These are phyloP conservation scores for Phaenicophaeus curvirostris DNA, from an alignment of 2,797 vertebrate species.

Conservation along the genomic window DNA sequence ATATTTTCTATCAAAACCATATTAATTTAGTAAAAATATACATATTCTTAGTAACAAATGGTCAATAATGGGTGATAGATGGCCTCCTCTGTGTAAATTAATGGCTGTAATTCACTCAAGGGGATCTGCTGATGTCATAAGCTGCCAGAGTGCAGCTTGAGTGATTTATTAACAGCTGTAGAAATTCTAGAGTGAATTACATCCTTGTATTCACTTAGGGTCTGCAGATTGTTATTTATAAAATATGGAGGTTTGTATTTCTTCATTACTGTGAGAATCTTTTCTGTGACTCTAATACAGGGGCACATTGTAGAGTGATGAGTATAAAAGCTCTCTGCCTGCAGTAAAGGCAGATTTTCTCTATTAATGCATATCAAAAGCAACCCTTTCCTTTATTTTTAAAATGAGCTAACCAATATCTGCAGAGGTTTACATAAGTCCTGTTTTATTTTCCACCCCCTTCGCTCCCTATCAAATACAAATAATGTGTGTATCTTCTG, in stretches of 20 bases:
- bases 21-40: background rate
- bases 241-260: background rate
- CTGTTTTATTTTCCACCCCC: background rate
- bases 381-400: background rate
- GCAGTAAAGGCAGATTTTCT: background rate
- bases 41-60: slow-evolving; percentile 27
- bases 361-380: background rate
- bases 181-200: slow-evolving; percentile 43
- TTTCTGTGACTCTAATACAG: background rate
- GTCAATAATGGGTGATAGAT: slow-evolving; percentile 57
- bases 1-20: background rate
- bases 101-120: slow-evolving; percentile 60
- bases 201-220: background rate
- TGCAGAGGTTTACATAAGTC: background rate
- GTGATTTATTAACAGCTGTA: slow-evolving; percentile 66
- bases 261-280: background rate
- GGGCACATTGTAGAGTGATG: background rate
- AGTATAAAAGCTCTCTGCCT: background rate
- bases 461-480: background rate
- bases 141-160: slow-evolving; percentile 41
- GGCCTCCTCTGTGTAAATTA: slow-evolving; percentile 47
- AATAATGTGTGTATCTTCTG: background rate
- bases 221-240: slow-evolving; percentile 8
- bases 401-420: background rate
- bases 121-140: slow-evolving; percentile 61